Evolutionary conservation across 2,113 vertebrate species (phyloP), one percentile per base, ranked within the genome.

Genomic region (Tragelaphus imberbis): DNA sequence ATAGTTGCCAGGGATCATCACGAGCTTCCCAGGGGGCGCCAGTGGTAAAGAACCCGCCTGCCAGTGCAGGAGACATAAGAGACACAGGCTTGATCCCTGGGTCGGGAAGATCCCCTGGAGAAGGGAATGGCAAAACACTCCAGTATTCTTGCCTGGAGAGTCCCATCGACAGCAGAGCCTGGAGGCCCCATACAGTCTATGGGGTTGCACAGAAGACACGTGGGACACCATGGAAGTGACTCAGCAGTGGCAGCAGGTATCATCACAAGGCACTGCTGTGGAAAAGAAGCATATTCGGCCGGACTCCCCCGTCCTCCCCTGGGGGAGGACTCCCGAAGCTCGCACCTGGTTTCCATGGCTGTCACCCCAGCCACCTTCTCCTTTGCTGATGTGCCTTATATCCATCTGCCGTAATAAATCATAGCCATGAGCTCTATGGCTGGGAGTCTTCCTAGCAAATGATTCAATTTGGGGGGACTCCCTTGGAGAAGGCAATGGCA

Each of bases 241-340:
- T 13, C 68, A 23, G 21, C n/a, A 75, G 68, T 1, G 9, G 68
- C 68, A 75, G 36, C 36, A 84, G 2, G 28, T 25, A 23, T 1
- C 1, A 1, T 4, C 36, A 25, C 3, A 7, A 33, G 49, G 79
- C 4, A 0, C 7, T 40, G 49, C 25, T 27, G 17, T 40, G 21
- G 61, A 25, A 40, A 44, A 36, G 19, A 12, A 1, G 7, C 56
- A 47, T 0, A 36, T 27, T 14, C 13, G 28, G 9, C 6, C 27
- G 0, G 15, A 71, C 33, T 2, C 17, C 1, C 0, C 30, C 15
- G 0, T 33, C 61, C 30, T 33, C 61, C 61, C 1, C 9, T 0
- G 2, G 40, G 51, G 51, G 19, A 68, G 10, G 49, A 7, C 10
- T 8, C 44, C 15, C 1, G 8, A 23, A 40, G 28, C 58, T n/a